Evolutionary conservation across 2,888 invertebrate genomes (phyloP), one percentile per base, ranked within the genome.

Genomic region (Mesorhabditis sp.): DNA sequence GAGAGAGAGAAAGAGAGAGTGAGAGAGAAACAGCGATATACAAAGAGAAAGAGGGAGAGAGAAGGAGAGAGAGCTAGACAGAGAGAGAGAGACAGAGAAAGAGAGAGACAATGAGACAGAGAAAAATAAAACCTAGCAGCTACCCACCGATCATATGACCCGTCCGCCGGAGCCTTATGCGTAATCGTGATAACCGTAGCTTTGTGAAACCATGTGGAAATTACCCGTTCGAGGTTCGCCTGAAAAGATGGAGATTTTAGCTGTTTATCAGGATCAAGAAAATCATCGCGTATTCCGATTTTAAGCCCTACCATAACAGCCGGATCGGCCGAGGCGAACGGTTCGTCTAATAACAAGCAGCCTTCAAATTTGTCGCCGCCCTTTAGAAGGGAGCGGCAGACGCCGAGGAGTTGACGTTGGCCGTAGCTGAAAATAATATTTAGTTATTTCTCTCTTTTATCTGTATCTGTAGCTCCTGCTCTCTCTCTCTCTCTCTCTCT

Each of bases 141-240:
- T 10, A 13, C 58, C n/a, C 7, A 50, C 58, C 58, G 58, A 50
- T 50, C 58, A 50, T 50, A 50, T 13, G 58, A 13, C 10, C 58
- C 58, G n/a, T 1, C 58, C 7, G 58, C 58, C n/a, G 58, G 58
- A 0, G 58, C 10, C n/a, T 50, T 50, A n/a, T 50, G 58, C n/a
- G 58, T 50, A 13, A 50, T 50, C 58, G 58, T 50, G 58, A 50
- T 13, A 50, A 50, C 58, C 10, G 58, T 50, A n/a, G 58, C 58
- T 50, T n/a, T 10, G 58, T n/a, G 7, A 2, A 50, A 50, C 58
- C 58, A 50, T 50, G 7, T 50, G 58, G 58, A n/a, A n/a, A 50
- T 50, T n/a, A 50, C 58, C n/a, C n/a, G 58, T 50, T 50, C 58
- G 58, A 50, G 58, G n/a, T 50, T 50, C n/a, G 58, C 58, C 58